phyloP scores from a whole-genome alignment of 2,113 vertebrate genomes.

The Hippolais icterina region DNA sequence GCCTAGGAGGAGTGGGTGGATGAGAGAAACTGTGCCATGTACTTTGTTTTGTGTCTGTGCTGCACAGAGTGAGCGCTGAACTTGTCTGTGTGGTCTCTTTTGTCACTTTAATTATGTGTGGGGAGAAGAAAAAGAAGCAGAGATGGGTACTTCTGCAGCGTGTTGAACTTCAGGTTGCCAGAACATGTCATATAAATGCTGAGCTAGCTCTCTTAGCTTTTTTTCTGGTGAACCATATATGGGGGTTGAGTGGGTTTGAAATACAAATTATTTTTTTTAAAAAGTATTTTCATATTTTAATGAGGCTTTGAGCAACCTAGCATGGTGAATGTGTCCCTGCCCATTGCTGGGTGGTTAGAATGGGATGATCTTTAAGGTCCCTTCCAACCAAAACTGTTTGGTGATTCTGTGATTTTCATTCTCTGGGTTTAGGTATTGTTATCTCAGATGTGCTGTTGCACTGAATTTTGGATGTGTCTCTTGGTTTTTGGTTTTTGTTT shows the following conservation, averaged over 20 bases:
- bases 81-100: neutral
- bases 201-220: neutral
- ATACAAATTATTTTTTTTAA: neutral
- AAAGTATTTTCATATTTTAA: neutral
- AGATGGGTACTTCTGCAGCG: neutral
- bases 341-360: neutral
- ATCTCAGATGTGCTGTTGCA: neutral
- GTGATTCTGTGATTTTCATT: neutral
- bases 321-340: neutral
- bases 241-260: neutral
- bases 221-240: neutral
- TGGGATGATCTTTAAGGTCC: neutral
- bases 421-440: neutral
- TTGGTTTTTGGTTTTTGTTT: neutral
- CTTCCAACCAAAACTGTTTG: neutral
- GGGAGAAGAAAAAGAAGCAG: neutral
- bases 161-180: neutral
- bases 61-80: rapidly evolving
- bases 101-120: neutral
- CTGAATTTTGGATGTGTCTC: neutral
- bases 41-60: neutral
- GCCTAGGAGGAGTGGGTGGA: neutral
- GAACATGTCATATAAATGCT: neutral
- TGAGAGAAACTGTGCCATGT: neutral
- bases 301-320: neutral